Conservation (phyloP, 2,113 vertebrate species). For the Pampusana beccarii region DNA sequence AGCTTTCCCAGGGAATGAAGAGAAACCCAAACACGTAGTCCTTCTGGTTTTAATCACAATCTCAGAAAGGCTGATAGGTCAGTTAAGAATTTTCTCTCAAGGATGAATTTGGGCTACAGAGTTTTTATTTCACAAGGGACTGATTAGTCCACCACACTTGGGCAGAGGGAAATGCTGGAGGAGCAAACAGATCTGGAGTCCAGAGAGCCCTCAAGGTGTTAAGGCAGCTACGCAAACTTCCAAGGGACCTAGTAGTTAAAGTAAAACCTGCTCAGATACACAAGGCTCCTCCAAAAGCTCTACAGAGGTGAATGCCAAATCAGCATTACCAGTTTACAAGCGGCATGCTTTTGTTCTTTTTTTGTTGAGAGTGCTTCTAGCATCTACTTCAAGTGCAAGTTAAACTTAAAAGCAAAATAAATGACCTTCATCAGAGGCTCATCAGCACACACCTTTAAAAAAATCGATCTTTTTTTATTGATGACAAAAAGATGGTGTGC, state of each 20-base stretch:
- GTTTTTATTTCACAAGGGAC: background rate
- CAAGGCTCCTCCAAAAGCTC: background rate
- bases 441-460: background rate
- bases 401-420: background rate
- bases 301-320: background rate
- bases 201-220: background rate
- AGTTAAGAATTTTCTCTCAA: background rate
- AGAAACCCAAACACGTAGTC: fast-evolving
- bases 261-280: background rate
- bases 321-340: background rate
- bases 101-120: background rate
- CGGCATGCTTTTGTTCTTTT: no score
- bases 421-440: background rate
- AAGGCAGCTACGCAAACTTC: background rate
- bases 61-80: background rate
- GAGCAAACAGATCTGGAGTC: background rate
- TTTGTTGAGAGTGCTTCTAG: background rate
- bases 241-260: background rate
- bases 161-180: background rate
- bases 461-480: background rate
- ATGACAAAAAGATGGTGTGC: background rate
- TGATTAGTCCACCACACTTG: background rate
- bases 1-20: background rate
- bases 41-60: background rate
- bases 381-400: background rate